A percentile compares a stretch with the other conserved stretches of the same genome.
These are phyloP conservation scores for Columba janthina DNA, from an alignment of 2,113 vertebrate genomes.

Conservation along the genomic window DNA sequence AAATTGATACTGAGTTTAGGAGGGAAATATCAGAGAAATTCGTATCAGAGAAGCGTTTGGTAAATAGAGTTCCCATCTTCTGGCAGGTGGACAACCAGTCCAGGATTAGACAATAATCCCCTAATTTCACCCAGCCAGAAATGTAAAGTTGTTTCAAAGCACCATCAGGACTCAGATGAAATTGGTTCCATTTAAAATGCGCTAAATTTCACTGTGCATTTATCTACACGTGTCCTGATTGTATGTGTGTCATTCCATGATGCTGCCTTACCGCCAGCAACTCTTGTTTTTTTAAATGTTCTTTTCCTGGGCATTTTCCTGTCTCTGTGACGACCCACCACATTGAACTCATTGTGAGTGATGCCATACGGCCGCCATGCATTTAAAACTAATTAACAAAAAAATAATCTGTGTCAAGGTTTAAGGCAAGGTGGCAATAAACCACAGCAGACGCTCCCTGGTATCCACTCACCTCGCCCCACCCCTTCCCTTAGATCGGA, in stretches of 20 bases:
- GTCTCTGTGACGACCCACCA: rapidly evolving
- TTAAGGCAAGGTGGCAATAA: no score
- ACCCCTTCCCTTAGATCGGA: no score
- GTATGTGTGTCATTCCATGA: background rate
- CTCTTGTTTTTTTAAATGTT: background rate
- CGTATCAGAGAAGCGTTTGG: background rate
- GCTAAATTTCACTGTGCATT: background rate
- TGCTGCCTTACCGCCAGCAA: background rate
- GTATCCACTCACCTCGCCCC: no score
- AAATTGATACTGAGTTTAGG: background rate
- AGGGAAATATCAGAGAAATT: background rate
- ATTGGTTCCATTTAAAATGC: background rate
- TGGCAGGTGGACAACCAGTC: background rate
- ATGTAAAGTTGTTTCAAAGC: background rate
- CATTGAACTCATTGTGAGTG: background rate
- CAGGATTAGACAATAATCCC: background rate
- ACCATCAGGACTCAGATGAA: background rate
- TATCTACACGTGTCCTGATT: rapidly evolving
- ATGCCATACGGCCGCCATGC: rapidly evolving
- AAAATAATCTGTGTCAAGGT: no score
- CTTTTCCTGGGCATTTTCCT: background rate
- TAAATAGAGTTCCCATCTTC: background rate
- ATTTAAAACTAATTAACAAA: background rate
- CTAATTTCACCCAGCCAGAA: background rate
- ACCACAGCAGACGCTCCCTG: no score